These are phyloP conservation scores for Leuctra nigra DNA, from an alignment of 2,888 invertebrate genomes.

Conservation along the genomic window DNA sequence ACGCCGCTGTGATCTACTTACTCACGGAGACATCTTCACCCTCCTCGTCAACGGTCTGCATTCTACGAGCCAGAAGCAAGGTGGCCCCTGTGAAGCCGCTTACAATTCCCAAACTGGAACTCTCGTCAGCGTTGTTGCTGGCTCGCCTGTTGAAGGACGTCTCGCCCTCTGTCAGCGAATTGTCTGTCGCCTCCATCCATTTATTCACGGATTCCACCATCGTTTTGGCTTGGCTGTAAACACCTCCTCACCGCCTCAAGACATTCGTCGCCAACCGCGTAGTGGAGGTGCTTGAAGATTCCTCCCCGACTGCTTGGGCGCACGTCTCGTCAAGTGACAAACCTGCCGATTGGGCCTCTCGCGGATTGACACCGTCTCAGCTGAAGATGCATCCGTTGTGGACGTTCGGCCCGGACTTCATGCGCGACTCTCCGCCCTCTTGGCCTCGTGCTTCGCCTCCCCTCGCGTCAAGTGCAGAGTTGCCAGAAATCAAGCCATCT, in stretches of 20 bases:
- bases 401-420: too few relatives aligned
- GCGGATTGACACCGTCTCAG: too few relatives aligned
- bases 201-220: slow-evolving; percentile 31
- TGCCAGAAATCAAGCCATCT: too few relatives aligned
- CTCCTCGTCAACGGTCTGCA: background rate
- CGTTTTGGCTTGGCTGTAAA: slow-evolving; percentile 30
- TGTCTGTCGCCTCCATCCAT: slow-evolving; percentile 24
- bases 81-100: slow-evolving; percentile 26
- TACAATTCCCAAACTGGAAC: slow-evolving; percentile 24
- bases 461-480: too few relatives aligned
- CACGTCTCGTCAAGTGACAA: too few relatives aligned
- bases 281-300: too few relatives aligned
- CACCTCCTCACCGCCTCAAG: slow-evolving; percentile 28
- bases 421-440: too few relatives aligned
- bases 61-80: slow-evolving; percentile 25
- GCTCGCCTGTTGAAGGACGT: slow-evolving; percentile 10
- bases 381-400: too few relatives aligned
- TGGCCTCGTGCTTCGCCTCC: too few relatives aligned
- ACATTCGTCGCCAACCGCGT: too few relatives aligned
- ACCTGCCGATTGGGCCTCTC: too few relatives aligned
- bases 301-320: too few relatives aligned
- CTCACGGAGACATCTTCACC: background rate
- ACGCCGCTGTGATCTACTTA: slow-evolving; percentile 21
- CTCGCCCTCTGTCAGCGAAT: slow-evolving; percentile 8
- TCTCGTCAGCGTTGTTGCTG: slow-evolving; percentile 25